A percentile compares a stretch with the other conserved stretches of the same genome.
These are phyloP conservation scores for Smittia aterrima DNA, from an alignment of 2,888 invertebrate species.

Conservation along the genomic window DNA sequence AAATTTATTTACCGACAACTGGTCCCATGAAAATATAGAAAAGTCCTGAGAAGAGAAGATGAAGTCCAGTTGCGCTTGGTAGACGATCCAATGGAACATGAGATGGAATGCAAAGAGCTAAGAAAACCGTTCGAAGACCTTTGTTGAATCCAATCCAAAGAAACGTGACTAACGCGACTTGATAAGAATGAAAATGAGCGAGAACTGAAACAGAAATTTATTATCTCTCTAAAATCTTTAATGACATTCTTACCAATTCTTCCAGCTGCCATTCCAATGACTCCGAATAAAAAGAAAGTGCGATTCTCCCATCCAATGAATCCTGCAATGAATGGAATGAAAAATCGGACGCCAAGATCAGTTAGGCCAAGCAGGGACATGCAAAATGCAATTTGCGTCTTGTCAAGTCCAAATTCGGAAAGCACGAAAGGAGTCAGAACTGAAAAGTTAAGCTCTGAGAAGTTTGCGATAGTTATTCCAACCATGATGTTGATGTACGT, in stretches of 20 bases:
- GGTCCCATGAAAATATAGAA: conserved; percentile 64
- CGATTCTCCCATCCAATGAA: conserved; percentile 69
- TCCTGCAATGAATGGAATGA: conserved; percentile 67
- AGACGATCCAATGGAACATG: conserved; percentile 68
- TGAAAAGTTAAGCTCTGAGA: conserved; percentile 71
- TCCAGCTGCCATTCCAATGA: conserved; percentile 65
- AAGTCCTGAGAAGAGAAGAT: conserved; percentile 65
- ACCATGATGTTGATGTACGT: conserved; percentile 69
- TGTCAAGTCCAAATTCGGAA: conserved; percentile 62
- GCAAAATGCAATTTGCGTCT: conserved; percentile 61
- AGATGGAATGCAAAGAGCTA: conserved; percentile 70
- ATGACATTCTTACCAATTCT: conserved; percentile 57
- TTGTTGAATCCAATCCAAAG: conserved; percentile 69
- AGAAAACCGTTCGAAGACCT: conserved; percentile 69
- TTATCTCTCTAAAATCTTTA: conserved; percentile 43
- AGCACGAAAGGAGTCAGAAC: conserved; percentile 71
- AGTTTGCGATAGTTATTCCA: conserved; percentile 68
- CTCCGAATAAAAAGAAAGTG: conserved; percentile 68
- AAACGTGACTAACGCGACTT: conserved; percentile 59
- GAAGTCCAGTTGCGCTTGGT: conserved; percentile 69
- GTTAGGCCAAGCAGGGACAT: conserved; percentile 68
- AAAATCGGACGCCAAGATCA: conserved; percentile 65
- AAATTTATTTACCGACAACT: conserved; percentile 59
- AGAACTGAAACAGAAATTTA: conserved; percentile 55
- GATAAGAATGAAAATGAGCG: conserved; percentile 61